Conservation (phyloP, 2,797 vertebrate genomes). For the Menidia menidia region DNA sequence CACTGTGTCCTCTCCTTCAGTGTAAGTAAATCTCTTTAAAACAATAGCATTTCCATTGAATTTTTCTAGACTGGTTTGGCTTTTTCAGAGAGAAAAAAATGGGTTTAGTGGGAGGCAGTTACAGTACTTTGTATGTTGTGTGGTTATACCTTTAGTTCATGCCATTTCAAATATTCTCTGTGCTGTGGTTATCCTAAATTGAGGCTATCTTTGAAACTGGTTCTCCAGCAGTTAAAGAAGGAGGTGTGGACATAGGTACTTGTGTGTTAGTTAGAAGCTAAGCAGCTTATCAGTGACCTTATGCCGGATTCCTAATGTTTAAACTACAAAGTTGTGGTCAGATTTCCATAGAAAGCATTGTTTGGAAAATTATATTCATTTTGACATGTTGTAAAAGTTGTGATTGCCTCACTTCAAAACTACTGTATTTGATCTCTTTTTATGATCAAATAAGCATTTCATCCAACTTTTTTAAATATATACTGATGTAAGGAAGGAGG, state of each 20-base stretch:
- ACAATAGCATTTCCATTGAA: conserved; percentile 46
- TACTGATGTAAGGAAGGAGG: conserved; percentile 1
- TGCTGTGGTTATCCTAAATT: conserved; percentile 15
- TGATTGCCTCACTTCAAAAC: no score
- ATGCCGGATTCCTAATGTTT: not conserved
- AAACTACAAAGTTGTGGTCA: not conserved
- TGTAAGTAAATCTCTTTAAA: conserved; percentile 72
- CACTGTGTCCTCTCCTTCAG: conserved; percentile 44
- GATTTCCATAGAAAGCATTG: conserved; percentile 23
- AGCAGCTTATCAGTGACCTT: conserved; percentile 4
- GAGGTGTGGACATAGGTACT: conserved; percentile 12
- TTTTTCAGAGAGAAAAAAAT: conserved; percentile 18
- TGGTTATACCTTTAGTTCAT: conserved; percentile 16
- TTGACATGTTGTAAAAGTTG: no score
- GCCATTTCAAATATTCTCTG: conserved; percentile 28
- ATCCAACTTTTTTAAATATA: conserved; percentile 18
- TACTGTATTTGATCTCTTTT: no score
- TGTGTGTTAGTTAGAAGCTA: not conserved
- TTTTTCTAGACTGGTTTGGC: conserved; percentile 39
- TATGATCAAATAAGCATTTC: no score
- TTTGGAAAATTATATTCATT: no score
- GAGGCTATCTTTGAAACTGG: conserved; percentile 11
- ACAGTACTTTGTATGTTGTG: conserved; percentile 41
- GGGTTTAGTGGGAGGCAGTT: conserved; percentile 44
- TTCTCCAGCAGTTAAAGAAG: not conserved